Evolutionary conservation across 2,888 invertebrate genomes (phyloP), one percentile per base, ranked within the genome.

Genomic region (Mythimna loreyi): DNA sequence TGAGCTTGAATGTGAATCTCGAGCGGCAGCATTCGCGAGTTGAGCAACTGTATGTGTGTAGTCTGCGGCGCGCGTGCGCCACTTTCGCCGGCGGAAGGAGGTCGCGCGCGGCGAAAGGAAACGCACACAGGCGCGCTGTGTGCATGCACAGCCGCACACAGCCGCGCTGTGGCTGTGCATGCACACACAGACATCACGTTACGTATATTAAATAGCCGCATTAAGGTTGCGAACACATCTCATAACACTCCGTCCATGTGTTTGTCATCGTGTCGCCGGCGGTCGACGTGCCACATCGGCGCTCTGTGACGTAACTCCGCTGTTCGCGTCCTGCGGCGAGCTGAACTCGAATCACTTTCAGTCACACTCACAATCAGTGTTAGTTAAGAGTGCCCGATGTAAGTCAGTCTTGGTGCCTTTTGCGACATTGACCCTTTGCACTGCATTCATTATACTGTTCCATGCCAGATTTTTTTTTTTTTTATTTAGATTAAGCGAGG

Each of bases 51-150:
- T 61, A 40, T 68, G 50, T 70, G 71, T 72, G 64, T 74, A 75
- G 69, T 70, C 43, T 61, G 60, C n/a, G 56, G 52, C 56, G 79
- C 66, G 72, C 69, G 67, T 78, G 85, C 74, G 76, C 81, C 82
- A 89, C 89, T 89, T 89, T 89, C 89, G 88, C 87, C 55, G 72
- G 64, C 85, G 87, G 86, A 88, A 88, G 88, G 86, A 88, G 89
- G 88, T 86, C 87, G 85, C 78, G 75, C 80, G 61, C 77, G 83
- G 90, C 86, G 90, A 90, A 88, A 90, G 89, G 89, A 85, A 88
- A 81, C 81, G 59, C 86, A 79, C 82, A 83, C 87, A 81, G 77
- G 56, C 53, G 58, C 40, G 25, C 30, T 43, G 55, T 73, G 25
- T 36, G 33, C 60, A 21, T 57, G 59, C 47, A 58, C 67, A 11